phyloP scores from a whole-genome alignment of 2,797 vertebrate species.

The Ibycter americanus region DNA sequence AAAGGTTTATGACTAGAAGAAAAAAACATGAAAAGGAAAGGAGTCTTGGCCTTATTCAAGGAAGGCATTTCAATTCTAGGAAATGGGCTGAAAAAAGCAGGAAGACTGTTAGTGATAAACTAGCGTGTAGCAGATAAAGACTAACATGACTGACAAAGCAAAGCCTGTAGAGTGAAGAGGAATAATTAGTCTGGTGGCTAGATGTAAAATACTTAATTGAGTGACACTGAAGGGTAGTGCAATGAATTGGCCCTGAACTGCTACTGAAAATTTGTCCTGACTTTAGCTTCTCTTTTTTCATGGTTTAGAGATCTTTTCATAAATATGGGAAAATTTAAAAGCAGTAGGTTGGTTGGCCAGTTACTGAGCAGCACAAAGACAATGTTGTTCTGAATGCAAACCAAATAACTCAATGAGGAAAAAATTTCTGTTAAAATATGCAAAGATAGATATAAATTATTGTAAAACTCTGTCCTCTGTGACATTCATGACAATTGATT shows the following conservation, averaged over 20 bases:
- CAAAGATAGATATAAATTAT: not conserved
- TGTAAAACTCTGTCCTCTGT: not conserved
- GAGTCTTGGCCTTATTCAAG: not conserved
- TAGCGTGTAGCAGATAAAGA: not conserved
- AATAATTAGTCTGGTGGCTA: not conserved
- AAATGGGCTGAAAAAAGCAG: not conserved
- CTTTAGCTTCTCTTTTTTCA: not conserved
- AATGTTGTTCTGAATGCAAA: not conserved
- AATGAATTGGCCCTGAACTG: not conserved
- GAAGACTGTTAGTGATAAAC: not conserved
- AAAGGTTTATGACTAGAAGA: not conserved
- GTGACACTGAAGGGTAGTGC: not conserved
- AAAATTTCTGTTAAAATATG: not conserved
- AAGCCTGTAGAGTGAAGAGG: not conserved
- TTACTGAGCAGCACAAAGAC: not conserved
- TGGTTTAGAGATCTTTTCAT: not conserved
- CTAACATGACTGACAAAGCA: not conserved
- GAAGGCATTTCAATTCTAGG: not conserved
- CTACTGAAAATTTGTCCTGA: not conserved
- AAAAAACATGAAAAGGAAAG: not conserved
- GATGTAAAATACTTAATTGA: not conserved
- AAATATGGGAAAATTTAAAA: not conserved
- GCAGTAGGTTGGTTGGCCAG: not conserved
- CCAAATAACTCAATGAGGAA: not conserved
- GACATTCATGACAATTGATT: not conserved